phyloP scores from a whole-genome alignment of 2,113 vertebrate genomes.

The Campylorhamphus procurvoides region DNA sequence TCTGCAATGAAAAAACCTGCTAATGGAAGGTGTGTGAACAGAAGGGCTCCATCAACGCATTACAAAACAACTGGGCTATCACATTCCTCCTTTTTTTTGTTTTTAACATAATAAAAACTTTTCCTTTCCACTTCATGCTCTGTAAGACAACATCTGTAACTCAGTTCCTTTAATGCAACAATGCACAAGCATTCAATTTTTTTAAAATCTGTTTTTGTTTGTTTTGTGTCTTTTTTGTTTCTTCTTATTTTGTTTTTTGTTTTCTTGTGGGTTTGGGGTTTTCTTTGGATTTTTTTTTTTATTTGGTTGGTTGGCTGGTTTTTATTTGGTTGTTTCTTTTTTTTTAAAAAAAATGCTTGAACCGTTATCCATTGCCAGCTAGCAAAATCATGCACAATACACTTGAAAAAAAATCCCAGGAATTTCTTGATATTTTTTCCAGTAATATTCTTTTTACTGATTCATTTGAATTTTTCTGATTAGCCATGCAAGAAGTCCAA shows the following conservation, averaged over 20 bases:
- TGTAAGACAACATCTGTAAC: not conserved
- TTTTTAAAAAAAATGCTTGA: not conserved
- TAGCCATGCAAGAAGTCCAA: not conserved
- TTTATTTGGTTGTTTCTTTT: not conserved
- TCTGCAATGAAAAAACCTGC: not conserved
- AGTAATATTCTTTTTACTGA: not conserved
- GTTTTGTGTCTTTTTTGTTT: not conserved
- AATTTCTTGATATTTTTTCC: not conserved
- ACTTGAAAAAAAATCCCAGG: not conserved
- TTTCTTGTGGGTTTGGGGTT: no score
- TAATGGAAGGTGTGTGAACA: not conserved
- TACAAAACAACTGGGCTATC: not conserved
- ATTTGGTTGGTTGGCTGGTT: not conserved
- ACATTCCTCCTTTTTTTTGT: not conserved
- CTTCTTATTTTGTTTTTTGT: not conserved
- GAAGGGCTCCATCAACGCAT: not conserved
- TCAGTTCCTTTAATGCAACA: not conserved
- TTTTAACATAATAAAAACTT: not conserved
- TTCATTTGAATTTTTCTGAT: not conserved
- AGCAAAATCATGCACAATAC: not conserved
- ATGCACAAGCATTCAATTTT: not conserved
- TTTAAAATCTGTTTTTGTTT: not conserved
- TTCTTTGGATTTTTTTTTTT: not conserved
- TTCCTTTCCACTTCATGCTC: not conserved
- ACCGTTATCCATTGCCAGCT: not conserved